Conservation (phyloP, 2,888 invertebrate species). For the Trypoxylon attenuatum region DNA sequence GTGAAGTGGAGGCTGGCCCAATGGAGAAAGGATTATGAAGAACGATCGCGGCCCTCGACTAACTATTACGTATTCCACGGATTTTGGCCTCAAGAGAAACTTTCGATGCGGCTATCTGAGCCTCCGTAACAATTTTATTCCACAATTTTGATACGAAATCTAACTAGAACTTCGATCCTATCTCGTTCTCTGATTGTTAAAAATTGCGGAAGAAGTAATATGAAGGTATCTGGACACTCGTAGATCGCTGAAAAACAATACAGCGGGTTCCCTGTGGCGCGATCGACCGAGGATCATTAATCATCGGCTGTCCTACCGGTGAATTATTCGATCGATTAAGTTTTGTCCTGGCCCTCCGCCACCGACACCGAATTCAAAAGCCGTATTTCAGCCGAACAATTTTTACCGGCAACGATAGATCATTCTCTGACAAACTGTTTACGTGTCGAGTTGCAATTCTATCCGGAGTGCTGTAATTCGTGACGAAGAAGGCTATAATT, state of each 20-base stretch:
- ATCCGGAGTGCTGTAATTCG: no score
- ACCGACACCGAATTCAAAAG: neutral
- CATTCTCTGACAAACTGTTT: no score
- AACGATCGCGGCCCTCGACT: conserved; percentile 1
- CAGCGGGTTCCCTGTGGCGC: conserved; percentile 5
- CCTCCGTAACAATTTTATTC: no score
- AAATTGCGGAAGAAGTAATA: no score
- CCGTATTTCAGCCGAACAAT: neutral
- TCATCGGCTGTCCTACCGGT: conserved; percentile 24
- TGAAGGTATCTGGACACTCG: no score
- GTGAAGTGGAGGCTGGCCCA: neutral
- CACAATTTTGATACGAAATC: no score
- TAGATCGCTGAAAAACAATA: conserved; percentile 42
- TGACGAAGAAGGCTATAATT: no score
- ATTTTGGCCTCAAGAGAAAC: conserved; percentile 3
- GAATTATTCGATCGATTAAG: conserved; percentile 42
- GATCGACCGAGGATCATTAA: conserved; percentile 34
- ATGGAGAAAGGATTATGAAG: conserved; percentile 14
- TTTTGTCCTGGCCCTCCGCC: conserved; percentile 14
- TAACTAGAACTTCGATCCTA: no score
- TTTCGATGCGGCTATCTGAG: neutral
- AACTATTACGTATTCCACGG: neutral
- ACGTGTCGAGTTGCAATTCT: no score
- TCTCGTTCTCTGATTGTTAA: no score
- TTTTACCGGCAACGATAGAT: neutral